Conservation (phyloP, 35 echinoderm and acorn worm genomes). For the Strongylocentrotus purpuratus region DNA sequence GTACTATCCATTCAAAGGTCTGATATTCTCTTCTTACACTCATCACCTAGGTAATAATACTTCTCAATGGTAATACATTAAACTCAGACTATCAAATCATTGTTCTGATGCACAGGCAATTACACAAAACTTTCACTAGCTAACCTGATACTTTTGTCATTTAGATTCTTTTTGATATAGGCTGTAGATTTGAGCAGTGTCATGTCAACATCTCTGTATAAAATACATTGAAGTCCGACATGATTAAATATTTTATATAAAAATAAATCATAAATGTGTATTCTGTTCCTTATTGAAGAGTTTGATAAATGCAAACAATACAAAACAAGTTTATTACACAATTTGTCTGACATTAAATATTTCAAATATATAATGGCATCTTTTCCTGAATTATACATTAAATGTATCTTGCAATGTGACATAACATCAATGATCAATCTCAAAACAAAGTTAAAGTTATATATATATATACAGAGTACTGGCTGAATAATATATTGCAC, state of each 20-base stretch:
- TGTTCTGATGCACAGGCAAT: too few species aligned
- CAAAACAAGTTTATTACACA: not conserved
- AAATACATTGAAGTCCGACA: not conserved
- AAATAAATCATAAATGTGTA: too few species aligned
- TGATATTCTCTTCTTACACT: too few species aligned
- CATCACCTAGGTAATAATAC: too few species aligned
- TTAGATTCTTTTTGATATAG: not conserved
- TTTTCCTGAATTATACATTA: not conserved
- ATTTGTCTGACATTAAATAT: not conserved
- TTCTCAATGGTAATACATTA: too few species aligned
- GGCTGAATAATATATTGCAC: not conserved
- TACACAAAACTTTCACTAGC: too few species aligned
- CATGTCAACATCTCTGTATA: not conserved
- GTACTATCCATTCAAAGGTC: too few species aligned
- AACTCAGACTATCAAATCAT: too few species aligned
- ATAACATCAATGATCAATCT: not conserved
- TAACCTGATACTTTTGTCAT: not conserved
- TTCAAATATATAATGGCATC: not conserved
- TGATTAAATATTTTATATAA: not conserved
- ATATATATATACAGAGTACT: not conserved
- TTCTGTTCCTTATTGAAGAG: too few species aligned
- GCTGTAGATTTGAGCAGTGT: not conserved
- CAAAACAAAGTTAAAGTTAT: not conserved
- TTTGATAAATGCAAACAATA: too few species aligned
- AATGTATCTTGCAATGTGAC: not conserved